These are phyloP conservation scores for Platycnemis pennipes DNA, from an alignment of 2,888 invertebrate species.

Conservation along the genomic window DNA sequence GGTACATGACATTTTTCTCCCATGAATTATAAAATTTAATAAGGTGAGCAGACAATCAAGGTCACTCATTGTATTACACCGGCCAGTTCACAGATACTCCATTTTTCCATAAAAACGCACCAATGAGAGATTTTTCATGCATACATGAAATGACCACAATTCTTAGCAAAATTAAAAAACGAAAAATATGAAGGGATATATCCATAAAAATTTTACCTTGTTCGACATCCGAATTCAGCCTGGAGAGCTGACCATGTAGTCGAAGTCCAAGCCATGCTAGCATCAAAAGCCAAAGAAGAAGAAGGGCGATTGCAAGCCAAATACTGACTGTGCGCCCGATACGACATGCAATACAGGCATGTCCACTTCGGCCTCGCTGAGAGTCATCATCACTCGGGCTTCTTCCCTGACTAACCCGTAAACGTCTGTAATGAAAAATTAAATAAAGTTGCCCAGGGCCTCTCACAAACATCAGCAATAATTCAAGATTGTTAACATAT, in stretches of 20 bases:
- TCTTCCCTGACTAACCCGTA: constrained; percentile 25
- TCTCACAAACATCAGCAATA: not conserved
- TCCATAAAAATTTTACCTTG: constrained; percentile 5
- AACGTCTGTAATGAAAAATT: not conserved
- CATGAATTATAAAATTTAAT: too few relatives aligned
- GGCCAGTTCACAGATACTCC: too few relatives aligned
- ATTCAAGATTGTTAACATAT: not conserved
- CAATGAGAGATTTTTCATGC: too few relatives aligned
- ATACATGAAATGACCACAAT: too few relatives aligned
- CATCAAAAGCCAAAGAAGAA: constrained; percentile 43
- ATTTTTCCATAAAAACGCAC: too few relatives aligned
- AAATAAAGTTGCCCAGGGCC: not conserved
- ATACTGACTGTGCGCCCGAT: constrained; percentile 55
- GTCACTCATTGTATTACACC: too few relatives aligned
- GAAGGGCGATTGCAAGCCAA: constrained; percentile 62
- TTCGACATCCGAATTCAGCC: constrained; percentile 48
- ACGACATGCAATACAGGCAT: constrained; percentile 40
- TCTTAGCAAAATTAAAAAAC: not conserved
- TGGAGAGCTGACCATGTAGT: constrained; percentile 52
- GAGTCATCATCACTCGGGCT: constrained; percentile 23
- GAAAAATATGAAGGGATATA: not conserved
- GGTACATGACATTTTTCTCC: too few relatives aligned
- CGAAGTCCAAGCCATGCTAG: constrained; percentile 46
- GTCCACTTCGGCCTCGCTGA: constrained; percentile 19
- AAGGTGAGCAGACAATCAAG: too few relatives aligned